These are phyloP conservation scores for Chlorops oryzae DNA, from an alignment of 1,140 invertebrate species.

Conservation along the genomic window DNA sequence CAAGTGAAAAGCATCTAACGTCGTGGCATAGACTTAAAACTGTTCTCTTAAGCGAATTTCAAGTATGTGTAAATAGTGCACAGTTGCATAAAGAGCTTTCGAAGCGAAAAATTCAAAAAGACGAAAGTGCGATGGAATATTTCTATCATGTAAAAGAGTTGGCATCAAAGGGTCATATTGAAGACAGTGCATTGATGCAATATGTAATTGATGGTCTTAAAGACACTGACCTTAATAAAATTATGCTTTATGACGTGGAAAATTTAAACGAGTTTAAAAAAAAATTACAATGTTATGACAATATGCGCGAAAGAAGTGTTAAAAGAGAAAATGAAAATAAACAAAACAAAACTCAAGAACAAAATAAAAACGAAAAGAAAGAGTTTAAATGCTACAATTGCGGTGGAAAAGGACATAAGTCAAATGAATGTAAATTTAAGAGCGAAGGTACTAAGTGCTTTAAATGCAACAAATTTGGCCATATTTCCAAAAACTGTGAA, in stretches of 20 bases:
- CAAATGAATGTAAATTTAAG: too few relatives aligned
- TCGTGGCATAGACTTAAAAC: too few relatives aligned
- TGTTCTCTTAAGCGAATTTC: background rate
- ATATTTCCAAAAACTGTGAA: too few relatives aligned
- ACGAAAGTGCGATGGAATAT: constrained; percentile 12
- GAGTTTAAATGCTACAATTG: too few relatives aligned
- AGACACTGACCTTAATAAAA: constrained; percentile 4
- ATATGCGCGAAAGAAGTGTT: background rate
- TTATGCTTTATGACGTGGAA: constrained; percentile 10
- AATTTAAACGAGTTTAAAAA: constrained; percentile 9
- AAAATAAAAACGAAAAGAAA: background rate
- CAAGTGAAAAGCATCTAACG: background rate
- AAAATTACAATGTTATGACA: constrained; percentile 9
- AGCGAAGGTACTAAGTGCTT: too few relatives aligned
- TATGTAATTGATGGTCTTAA: constrained; percentile 1
- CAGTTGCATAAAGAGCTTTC: constrained; percentile 7
- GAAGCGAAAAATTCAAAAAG: constrained; percentile 7
- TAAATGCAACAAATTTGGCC: too few relatives aligned
- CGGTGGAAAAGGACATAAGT: too few relatives aligned
- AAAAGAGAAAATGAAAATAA: background rate
- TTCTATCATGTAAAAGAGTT: constrained; percentile 10
- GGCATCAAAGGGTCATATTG: background rate
- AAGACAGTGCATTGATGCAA: constrained; percentile 5
- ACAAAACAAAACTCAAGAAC: background rate
- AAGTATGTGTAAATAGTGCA: constrained; percentile 11